Percentiles rank a stretch among this genome's conserved stretches.
phyloP scores from a whole-genome alignment of 2,888 invertebrate genomes.

The Drosophila paranaensis region DNA sequence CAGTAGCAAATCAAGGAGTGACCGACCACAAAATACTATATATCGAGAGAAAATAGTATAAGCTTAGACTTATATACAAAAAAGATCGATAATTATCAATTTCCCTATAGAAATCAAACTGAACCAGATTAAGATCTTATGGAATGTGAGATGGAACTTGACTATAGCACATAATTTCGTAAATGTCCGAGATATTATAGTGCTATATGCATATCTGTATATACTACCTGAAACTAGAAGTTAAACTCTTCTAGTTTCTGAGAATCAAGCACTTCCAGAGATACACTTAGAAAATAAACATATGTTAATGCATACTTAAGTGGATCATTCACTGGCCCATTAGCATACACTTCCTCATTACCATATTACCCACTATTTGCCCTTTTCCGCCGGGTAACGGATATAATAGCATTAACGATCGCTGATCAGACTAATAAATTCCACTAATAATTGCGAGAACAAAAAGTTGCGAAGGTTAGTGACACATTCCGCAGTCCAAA shows the following conservation, averaged over 20 bases:
- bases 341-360: neutral
- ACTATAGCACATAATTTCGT: neutral
- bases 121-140: neutral
- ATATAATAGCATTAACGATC: constrained; percentile 27
- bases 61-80: neutral
- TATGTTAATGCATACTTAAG: neutral
- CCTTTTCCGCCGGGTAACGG: neutral
- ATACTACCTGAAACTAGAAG: neutral
- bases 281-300: too few species aligned
- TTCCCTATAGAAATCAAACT: neutral
- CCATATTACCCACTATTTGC: neutral
- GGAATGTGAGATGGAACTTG: neutral
- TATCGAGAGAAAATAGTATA: too few species aligned
- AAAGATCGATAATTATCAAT: neutral
- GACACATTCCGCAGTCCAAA: constrained; percentile 44
- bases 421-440: constrained; percentile 19
- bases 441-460: constrained; percentile 30
- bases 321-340: neutral
- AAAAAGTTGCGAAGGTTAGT: constrained; percentile 63
- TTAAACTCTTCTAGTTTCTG: neutral
- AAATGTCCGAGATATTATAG: too few species aligned
- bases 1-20: neutral
- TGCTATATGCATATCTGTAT: too few species aligned
- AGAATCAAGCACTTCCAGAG: too few species aligned
- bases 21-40: neutral